phyloP scores from a whole-genome alignment of 2,797 vertebrate genomes.

The Megaceryle alcyon region DNA sequence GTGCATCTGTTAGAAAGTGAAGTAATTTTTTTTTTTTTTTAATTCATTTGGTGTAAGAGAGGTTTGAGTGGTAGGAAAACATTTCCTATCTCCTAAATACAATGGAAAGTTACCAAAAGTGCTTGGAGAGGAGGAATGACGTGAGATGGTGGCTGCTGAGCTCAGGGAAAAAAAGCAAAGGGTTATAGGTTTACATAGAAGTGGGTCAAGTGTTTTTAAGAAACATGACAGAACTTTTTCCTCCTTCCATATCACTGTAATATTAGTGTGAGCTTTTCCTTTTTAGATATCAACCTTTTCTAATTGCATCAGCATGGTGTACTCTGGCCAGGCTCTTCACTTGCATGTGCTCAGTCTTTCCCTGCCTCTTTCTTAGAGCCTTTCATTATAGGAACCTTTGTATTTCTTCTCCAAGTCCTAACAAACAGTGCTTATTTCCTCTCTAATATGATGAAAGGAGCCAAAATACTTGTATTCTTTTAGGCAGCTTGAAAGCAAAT shows the following conservation, averaged over 20 bases:
- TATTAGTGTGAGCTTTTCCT: slow-evolving; percentile 27
- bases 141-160: neutral
- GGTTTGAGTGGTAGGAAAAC: neutral
- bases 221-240: neutral
- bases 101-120: neutral
- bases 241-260: neutral
- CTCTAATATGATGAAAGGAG: neutral
- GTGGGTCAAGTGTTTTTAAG: slow-evolving; percentile 21
- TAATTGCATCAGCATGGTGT: accelerated
- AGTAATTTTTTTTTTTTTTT: neutral
- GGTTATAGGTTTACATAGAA: neutral
- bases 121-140: accelerated
- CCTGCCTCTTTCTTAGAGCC: neutral
- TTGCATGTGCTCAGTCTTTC: neutral
- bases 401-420: neutral
- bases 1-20: slow-evolving; percentile 68
- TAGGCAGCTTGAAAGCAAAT: neutral
- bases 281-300: neutral
- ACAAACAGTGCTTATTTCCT: neutral
- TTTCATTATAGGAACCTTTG: neutral
- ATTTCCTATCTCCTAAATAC: neutral
- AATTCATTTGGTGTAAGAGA: neutral
- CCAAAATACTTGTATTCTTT: neutral
- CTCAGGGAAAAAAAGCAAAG: neutral
- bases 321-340: neutral